Evolutionary conservation across 2,113 vertebrate genomes (phyloP), one percentile per base, ranked within the genome.

Genomic region (Anarhynchus alexandrinus): DNA sequence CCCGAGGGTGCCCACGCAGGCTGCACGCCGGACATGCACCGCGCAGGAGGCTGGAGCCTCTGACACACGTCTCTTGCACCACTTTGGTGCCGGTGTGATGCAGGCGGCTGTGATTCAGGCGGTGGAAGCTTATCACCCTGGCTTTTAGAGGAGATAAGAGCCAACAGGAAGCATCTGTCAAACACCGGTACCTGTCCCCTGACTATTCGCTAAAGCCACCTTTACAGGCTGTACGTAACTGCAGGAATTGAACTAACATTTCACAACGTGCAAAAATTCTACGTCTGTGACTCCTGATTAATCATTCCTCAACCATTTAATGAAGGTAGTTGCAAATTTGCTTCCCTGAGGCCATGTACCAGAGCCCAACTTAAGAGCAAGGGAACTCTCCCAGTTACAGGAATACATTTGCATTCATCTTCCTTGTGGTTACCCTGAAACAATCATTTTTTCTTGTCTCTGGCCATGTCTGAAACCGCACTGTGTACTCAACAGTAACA

Each of bases 391-490:
- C 88, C 95, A 84, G 51, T 97, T 96, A 96, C 95, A 88, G 96
- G 96, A 97, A 97, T 94, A 90, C 16, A 97, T 97, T 97, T 97
- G 96, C 96, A 97, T 97, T 97, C 86, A 92, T 96, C 96, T 97
- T 96, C 96, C 96, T 93, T 97, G 96, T 96, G 96, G 96, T 96
- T 96, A 96, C 95, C 94, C 94, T 32, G 92, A 93, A 96, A 96
- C 96, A 96, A 96, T 93, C n/a, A 69, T 93, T 96, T 95, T 95
- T 94, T 93, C 90, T 96, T 94, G 96, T 96, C 92, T 96, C 90
- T 96, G 94, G 96, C 96, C 72, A 0, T 90, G 95, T 91, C 92
- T 96, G 94, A 92, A 96, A 96, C 94, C 96, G 17, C 96, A 95
- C 83, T 96, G 88, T 95, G 92, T 96, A 94, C 94, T 94, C 94